These are phyloP conservation scores for Rallus crepitans DNA, from an alignment of 2,797 vertebrate species.

Conservation along the genomic window DNA sequence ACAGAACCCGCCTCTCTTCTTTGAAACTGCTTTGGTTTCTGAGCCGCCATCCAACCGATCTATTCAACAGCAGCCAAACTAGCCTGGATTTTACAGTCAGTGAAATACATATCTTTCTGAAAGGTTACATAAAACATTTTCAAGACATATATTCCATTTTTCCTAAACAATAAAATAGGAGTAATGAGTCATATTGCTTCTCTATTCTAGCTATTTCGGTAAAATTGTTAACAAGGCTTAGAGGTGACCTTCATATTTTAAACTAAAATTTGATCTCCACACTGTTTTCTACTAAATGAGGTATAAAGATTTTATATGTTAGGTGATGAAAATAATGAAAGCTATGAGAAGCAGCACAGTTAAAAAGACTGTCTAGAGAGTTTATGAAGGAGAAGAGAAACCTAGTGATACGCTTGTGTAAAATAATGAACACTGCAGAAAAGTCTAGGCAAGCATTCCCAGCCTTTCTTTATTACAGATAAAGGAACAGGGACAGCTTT, in stretches of 20 bases:
- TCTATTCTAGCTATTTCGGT: not conserved
- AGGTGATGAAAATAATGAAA: constrained; percentile 39
- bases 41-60: not conserved
- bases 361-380: constrained; percentile 6
- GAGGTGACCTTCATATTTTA: not conserved
- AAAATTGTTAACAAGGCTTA: not conserved
- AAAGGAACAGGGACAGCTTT: constrained; percentile 13
- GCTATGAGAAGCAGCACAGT: not conserved
- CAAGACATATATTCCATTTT: not conserved
- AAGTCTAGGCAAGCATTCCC: not conserved
- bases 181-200: not conserved
- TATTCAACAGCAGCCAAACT: not conserved
- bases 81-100: not conserved
- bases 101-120: not conserved
- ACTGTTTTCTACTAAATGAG: not conserved
- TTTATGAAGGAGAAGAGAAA: not conserved
- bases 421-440: constrained; percentile 22
- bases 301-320: not conserved
- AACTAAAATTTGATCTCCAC: not conserved
- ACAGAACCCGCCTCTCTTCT: not conserved
- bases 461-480: not conserved
- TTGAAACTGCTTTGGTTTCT: constrained; percentile 15
- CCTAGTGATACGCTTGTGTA: not conserved
- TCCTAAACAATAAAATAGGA: not conserved
- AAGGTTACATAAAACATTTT: constrained; percentile 31